These are phyloP conservation scores for Seriola quinqueradiata DNA, from an alignment of 2,113 vertebrate species.

Conservation along the genomic window DNA sequence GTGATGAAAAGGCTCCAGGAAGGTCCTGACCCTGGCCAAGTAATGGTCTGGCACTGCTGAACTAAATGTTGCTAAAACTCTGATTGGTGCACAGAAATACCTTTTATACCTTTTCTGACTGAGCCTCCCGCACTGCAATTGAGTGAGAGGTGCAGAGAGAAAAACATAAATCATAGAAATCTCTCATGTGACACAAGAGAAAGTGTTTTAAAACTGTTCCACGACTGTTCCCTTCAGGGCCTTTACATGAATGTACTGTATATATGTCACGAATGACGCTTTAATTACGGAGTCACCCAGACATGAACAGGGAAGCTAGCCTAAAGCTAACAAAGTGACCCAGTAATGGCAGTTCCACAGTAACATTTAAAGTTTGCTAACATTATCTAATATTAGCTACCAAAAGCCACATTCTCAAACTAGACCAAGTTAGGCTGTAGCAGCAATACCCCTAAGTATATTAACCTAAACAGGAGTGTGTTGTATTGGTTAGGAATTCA, in stretches of 20 bases:
- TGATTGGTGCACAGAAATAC: conserved; percentile 9
- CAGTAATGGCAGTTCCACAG: too few species aligned
- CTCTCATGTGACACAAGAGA: background rate
- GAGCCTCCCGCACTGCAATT: background rate
- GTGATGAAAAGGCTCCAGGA: background rate
- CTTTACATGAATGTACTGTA: too few species aligned
- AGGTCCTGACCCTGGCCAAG: background rate
- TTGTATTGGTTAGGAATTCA: background rate
- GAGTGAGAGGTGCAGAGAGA: background rate
- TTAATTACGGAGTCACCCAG: too few species aligned
- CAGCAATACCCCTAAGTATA: background rate
- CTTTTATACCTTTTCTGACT: background rate
- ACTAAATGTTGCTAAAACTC: background rate
- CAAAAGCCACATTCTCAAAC: too few species aligned
- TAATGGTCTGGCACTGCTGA: background rate
- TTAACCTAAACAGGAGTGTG: background rate
- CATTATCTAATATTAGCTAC: background rate
- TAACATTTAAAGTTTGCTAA: too few species aligned
- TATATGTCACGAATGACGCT: too few species aligned
- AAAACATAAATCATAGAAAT: background rate
- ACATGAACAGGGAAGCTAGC: background rate
- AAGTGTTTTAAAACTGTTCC: background rate
- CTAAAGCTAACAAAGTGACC: background rate
- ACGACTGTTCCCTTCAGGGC: too few species aligned
- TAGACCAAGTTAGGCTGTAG: background rate